Evolutionary conservation across 2,888 invertebrate genomes (phyloP), one percentile per base, ranked within the genome.

Genomic region (Netelia melanura): DNA sequence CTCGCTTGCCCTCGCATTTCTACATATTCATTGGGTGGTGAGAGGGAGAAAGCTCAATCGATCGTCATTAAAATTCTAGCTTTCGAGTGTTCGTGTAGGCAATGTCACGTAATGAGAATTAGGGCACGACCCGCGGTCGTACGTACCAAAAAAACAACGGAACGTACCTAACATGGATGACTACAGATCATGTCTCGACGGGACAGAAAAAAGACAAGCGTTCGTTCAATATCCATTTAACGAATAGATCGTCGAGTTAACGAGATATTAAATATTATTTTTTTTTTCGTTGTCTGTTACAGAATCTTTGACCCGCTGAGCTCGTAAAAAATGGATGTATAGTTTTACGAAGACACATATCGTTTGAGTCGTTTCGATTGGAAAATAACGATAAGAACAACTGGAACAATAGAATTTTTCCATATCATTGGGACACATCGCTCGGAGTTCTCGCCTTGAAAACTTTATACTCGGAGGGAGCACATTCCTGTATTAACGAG

Each of bases 341-440:
- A 62, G 10, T 21, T 62, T 61, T n/a, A 58, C 21, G 52, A 83
- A 54, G 58, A 67, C 68, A 79, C 85, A 71, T 79, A 85, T 85
- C 79, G 11, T 30, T 43, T 77, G 48, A 52, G 14, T 54, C 3
- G 54, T 67, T 43, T 23, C 25, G 79, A 61, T 61, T 6, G 65
- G 65, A 44, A 62, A 43, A 67, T 10, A 48, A 44, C 52, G 14
- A 48, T 44, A 52, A 48, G 14, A 48, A 48, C 8, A 10, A 11
- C 10, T 10, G 6, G 44, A 21, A 56, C 78, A 44, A 62, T 67
- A 56, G 25, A 56, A 78, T 17, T n/a, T 67, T 10, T 76, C 52
- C 86, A 87, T 87, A 87, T 87, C 87, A 86, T 68, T 83, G 82
- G 61, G 61, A 72, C 62, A 80, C 25, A 78, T 79, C 78, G 23